Conservation (phyloP, 2,888 invertebrate species). For the Caradrina clavipalpis region DNA sequence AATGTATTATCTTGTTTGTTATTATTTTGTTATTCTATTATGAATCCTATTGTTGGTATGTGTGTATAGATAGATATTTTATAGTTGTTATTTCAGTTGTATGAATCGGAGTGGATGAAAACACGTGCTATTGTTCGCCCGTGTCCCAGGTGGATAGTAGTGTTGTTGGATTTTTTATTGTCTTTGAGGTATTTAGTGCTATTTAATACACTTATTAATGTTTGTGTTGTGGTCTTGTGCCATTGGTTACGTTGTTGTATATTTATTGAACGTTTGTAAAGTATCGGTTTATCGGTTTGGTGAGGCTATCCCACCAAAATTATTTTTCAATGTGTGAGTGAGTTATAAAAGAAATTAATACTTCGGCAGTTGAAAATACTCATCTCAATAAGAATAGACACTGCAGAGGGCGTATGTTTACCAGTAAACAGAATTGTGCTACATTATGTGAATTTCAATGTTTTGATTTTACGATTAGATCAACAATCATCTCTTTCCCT, state of each 20-base stretch:
- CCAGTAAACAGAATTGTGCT: no score
- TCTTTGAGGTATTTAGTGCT: constrained; percentile 2
- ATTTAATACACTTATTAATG: constrained; percentile 10
- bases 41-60: constrained; percentile 29
- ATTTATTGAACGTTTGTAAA: background rate
- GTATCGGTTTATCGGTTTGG: background rate
- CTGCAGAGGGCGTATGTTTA: no score
- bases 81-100: constrained; percentile 44
- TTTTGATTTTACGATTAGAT: constrained; percentile 7
- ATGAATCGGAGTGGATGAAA: constrained; percentile 35
- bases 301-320: background rate
- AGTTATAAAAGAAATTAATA: background rate
- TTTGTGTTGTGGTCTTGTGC: background rate
- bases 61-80: background rate
- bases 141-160: constrained; percentile 11
- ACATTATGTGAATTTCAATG: background rate
- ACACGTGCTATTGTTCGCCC: constrained; percentile 44
- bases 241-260: background rate
- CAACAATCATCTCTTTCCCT: background rate
- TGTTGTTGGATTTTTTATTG: constrained; percentile 21
- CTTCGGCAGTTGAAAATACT: background rate
- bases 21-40: constrained; percentile 40
- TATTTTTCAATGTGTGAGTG: background rate
- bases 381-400: constrained; percentile 4
- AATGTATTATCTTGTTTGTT: constrained; percentile 37